Conservation (phyloP, 2,888 invertebrate genomes). For the Coleophora flavipennella region DNA sequence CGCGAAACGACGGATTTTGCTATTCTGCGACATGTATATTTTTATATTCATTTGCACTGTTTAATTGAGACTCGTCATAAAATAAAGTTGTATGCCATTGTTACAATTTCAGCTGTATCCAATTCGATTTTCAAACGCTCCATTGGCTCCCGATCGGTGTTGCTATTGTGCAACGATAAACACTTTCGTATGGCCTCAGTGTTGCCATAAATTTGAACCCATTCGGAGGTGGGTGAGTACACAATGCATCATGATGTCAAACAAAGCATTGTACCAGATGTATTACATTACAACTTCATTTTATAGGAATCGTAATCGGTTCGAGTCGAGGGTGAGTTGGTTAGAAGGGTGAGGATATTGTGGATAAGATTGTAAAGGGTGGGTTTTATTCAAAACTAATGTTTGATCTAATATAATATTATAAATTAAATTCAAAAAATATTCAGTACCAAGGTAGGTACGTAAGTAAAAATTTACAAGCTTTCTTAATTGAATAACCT, state of each 20-base stretch:
- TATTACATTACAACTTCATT: conserved; percentile 66
- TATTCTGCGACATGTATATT: too few relatives aligned
- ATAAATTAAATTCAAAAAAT: too few relatives aligned
- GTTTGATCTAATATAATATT: too few relatives aligned
- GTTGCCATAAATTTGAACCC: neutral
- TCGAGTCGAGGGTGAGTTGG: conserved; percentile 28
- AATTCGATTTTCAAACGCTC: conserved; percentile 29
- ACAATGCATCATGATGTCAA: conserved; percentile 58
- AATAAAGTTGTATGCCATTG: too few relatives aligned
- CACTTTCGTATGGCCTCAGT: conserved; percentile 30
- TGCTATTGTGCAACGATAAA: conserved; percentile 36
- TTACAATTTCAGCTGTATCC: conserved; percentile 14
- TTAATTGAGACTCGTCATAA: too few relatives aligned
- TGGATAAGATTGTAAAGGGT: conserved; percentile 19
- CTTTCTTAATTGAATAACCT: too few relatives aligned
- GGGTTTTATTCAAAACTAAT: too few relatives aligned
- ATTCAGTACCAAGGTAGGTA: too few relatives aligned
- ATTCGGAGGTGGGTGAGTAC: too few relatives aligned
- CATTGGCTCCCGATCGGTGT: conserved; percentile 30
- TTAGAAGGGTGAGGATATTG: conserved; percentile 13
- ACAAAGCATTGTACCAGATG: conserved; percentile 57
- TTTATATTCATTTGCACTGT: too few relatives aligned
- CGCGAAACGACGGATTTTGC: too few relatives aligned
- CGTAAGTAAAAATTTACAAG: too few relatives aligned
- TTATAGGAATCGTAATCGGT: conserved; percentile 53